phyloP scores from a whole-genome alignment of 2,888 invertebrate species.

The Prosapia bicincta region DNA sequence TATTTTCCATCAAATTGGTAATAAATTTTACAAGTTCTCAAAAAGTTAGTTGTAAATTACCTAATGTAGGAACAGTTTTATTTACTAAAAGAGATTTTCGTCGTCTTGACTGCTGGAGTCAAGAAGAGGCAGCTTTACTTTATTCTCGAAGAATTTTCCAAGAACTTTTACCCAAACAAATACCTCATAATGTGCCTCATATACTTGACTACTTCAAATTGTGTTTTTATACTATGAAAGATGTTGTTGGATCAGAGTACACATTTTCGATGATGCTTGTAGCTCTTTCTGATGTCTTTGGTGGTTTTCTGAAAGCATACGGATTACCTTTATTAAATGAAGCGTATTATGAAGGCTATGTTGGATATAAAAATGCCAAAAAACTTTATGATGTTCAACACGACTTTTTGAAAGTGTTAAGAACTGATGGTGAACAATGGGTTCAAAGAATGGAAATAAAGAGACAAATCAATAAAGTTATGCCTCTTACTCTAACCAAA shows the following conservation, averaged over 20 bases:
- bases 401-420: constrained; percentile 55
- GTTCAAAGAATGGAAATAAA: constrained; percentile 41
- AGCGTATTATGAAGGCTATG: constrained; percentile 59
- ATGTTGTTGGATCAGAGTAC: constrained; percentile 23
- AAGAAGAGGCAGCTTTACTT: constrained; percentile 32
- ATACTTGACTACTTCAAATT: constrained; percentile 31
- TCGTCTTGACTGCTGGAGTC: constrained; percentile 33
- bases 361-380: constrained; percentile 54
- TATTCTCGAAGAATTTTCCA: constrained; percentile 31
- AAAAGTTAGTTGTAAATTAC: constrained; percentile 25
- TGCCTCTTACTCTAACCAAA: constrained; percentile 39
- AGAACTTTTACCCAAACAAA: constrained; percentile 31
- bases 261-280: constrained; percentile 27
- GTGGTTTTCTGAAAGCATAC: constrained; percentile 55
- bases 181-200: constrained; percentile 26
- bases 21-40: neutral
- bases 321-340: constrained; percentile 58
- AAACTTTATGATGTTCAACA: constrained; percentile 55
- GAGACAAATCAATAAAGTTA: constrained; percentile 34
- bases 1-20: neutral
- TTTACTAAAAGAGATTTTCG: constrained; percentile 31
- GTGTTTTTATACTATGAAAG: constrained; percentile 27
- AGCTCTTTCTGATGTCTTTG: constrained; percentile 31
- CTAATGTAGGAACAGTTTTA: constrained; percentile 35
- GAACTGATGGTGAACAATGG: constrained; percentile 60